These are phyloP conservation scores for Apostichopus japonicus DNA, from an alignment of 35 echinoderm and acorn worm genomes.

Conservation along the genomic window DNA sequence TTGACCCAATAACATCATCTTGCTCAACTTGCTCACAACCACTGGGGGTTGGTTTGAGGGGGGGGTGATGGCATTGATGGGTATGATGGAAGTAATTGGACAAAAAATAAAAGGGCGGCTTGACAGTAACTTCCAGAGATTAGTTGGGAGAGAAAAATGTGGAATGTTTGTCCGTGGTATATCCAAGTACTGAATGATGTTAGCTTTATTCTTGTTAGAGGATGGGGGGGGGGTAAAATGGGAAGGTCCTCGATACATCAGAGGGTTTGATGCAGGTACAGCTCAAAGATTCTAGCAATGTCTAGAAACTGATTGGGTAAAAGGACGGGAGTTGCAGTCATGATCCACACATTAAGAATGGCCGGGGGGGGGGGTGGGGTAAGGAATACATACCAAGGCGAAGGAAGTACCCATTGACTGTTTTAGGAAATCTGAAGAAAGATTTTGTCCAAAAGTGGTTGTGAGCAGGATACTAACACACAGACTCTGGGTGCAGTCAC, in stretches of 20 bases:
- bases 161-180: no score
- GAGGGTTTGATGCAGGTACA: no score
- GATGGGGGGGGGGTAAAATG: no score
- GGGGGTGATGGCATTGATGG: neutral
- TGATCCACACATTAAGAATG: neutral
- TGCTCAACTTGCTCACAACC: constrained; percentile 1
- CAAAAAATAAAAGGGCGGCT: neutral
- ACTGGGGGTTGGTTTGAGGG: neutral
- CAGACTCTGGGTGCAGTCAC: neutral
- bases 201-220: no score
- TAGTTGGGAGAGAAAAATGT: no score
- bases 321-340: neutral
- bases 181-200: no score
- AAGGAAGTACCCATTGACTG: no score
- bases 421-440: neutral
- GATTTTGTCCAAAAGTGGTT: neutral
- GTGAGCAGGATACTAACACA: neutral
- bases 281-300: no score
- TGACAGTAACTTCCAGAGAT: no score
- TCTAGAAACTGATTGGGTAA: no score
- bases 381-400: no score
- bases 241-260: no score
- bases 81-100: neutral
- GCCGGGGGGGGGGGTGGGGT: neutral
- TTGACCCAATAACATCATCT: constrained; percentile 2